These are phyloP conservation scores for Hirtodrosophila alboralis DNA, from an alignment of 2,888 invertebrate genomes.

Conservation along the genomic window DNA sequence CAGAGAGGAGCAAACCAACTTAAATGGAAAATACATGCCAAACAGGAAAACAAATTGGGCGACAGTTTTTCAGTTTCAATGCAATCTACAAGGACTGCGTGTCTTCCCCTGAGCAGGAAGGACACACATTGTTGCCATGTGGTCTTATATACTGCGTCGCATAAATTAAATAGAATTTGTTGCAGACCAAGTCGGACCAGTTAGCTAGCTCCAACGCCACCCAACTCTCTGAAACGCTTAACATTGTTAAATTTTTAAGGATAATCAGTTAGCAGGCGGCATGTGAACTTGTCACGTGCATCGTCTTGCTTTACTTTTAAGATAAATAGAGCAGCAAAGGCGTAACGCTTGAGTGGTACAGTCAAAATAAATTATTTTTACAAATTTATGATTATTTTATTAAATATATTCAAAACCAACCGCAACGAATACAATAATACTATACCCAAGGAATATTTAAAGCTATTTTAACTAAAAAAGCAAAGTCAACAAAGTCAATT, in stretches of 20 bases:
- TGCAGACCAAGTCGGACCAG: slow-evolving; percentile 21
- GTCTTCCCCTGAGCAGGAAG: neutral
- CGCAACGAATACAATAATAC: too few species aligned
- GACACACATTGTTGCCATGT: slow-evolving; percentile 28
- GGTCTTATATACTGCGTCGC: slow-evolving; percentile 58
- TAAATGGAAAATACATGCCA: slow-evolving; percentile 34
- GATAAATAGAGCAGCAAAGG: too few species aligned
- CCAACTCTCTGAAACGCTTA: neutral
- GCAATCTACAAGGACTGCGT: slow-evolving; percentile 3
- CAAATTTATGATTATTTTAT: too few species aligned
- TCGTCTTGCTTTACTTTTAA: too few species aligned
- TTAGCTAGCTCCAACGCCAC: too few species aligned
- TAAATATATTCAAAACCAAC: too few species aligned
- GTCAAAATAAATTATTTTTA: too few species aligned
- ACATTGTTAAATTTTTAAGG: slow-evolving; percentile 3
- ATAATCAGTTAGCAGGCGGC: too few species aligned
- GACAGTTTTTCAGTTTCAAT: slow-evolving; percentile 37
- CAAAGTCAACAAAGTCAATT: slow-evolving; percentile 31
- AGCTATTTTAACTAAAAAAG: neutral
- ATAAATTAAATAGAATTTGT: slow-evolving; percentile 65
- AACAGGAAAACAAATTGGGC: slow-evolving; percentile 50
- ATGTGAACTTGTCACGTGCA: too few species aligned
- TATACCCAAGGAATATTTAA: too few species aligned
- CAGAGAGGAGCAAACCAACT: neutral
- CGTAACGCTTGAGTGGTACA: too few species aligned